Evolutionary conservation across 2,113 vertebrate genomes (phyloP), one percentile per base, ranked within the genome.

Genomic region (Pseudolaguvia tuberculata): DNA sequence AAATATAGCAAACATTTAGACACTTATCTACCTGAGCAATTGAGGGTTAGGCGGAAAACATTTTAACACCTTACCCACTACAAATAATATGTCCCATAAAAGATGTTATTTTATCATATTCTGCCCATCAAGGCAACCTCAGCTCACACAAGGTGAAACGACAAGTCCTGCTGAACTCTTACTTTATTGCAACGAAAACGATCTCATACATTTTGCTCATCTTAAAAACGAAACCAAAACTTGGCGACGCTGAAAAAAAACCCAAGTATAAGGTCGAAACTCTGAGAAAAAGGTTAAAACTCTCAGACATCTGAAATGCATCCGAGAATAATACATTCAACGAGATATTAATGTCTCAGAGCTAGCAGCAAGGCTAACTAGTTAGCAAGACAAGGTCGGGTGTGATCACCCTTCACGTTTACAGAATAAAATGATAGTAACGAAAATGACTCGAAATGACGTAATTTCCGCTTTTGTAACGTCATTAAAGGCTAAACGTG

Each of bases 101-200:
- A 7, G 14, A 10, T 14, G 3, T 63, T 14, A n/a, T 2, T 63
- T 42, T 42, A 62, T 11, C 2, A 20, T 3, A 63, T 63, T 5
- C 20, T 14, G 53, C 45, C 6, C 20, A n/a, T 69, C 10, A 58
- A 47, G 53, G 25, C 47, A 27, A 31, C 18, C 20, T 63, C 72
- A 73, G 76, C 78, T 78, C 78, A 70, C 62, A 76, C 73, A 79
- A 76, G 62, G 68, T 39, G 29, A 76, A 61, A 29, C n/a, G 3
- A 31, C 13, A 1, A 6, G 2, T 23, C 39, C 1, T 23, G 3
- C 18, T 9, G 27, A 2, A 23, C 35, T 42, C 59, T n/a, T 1
- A 1, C 4, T 0, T 42, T 13, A n/a, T 62, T 10, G 4, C 6
- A 10, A 13, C 7, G 7, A 18, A 1, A 18, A 4, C 14, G 42